These are phyloP conservation scores for Eupsittula cactorum DNA, from an alignment of 2,113 vertebrate genomes.

Conservation along the genomic window DNA sequence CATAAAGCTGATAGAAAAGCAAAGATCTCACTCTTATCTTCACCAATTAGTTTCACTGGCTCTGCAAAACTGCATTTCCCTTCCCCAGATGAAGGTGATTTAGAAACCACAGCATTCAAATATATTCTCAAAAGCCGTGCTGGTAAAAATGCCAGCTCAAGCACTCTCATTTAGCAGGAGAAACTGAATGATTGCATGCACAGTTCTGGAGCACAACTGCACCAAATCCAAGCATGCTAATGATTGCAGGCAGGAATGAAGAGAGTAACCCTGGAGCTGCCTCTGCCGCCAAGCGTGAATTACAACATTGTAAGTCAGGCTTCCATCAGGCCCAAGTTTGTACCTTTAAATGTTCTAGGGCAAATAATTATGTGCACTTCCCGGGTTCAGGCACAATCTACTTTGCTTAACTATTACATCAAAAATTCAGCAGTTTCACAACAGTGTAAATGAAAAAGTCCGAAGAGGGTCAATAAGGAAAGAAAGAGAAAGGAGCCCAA, in stretches of 20 bases:
- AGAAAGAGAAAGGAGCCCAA: not conserved
- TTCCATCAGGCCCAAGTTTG: not conserved
- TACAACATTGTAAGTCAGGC: not conserved
- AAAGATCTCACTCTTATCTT: not conserved
- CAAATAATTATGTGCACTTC: not conserved
- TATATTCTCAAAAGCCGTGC: not conserved
- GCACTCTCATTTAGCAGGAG: constrained; percentile 25
- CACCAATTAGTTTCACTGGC: not conserved
- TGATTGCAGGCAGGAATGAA: not conserved
- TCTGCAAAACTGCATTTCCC: not conserved
- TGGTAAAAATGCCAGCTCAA: constrained; percentile 32
- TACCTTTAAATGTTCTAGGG: not conserved
- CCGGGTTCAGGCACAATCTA: not conserved
- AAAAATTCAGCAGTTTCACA: not conserved
- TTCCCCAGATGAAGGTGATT: not conserved
- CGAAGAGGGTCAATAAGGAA: not conserved
- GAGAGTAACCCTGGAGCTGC: not conserved
- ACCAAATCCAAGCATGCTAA: not conserved
- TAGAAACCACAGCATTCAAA: not conserved
- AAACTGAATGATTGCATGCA: not conserved
- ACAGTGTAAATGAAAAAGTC: not conserved
- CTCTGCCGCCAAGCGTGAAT: not conserved
- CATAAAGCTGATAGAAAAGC: not conserved
- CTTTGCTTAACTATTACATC: not conserved
- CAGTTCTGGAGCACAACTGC: not conserved